Evolutionary conservation across 2,113 vertebrate genomes (phyloP).

Genomic region (Forbesichthys papilliferus): DNA sequence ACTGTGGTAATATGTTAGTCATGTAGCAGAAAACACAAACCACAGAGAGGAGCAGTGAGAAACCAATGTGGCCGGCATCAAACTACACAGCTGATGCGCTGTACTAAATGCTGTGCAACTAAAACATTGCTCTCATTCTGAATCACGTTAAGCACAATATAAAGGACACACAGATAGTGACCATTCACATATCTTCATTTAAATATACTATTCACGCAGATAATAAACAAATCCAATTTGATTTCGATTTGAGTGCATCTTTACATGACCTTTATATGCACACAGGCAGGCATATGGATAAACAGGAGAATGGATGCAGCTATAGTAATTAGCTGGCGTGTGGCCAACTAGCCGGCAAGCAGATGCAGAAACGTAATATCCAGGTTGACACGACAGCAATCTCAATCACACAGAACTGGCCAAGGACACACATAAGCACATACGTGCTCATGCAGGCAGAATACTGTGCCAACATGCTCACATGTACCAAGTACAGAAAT

Average conservation of each 20-base stretch:
- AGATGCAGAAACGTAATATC: constrained; percentile 53
- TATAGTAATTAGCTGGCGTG: constrained; percentile 54
- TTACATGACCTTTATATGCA: not conserved
- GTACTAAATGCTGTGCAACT: no score
- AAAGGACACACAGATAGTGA: constrained; percentile 9
- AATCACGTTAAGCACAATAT: no score
- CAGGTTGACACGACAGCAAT: constrained; percentile 60
- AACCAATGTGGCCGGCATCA: no score
- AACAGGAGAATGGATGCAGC: constrained; percentile 13
- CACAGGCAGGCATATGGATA: not conserved
- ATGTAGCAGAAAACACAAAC: no score
- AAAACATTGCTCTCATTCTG: no score
- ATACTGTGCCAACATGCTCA: not conserved
- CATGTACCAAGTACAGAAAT: not conserved
- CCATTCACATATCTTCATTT: no score
- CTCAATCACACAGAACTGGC: constrained; percentile 47
- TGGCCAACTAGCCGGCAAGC: constrained; percentile 50
- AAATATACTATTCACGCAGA: not conserved
- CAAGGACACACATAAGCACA: constrained; percentile 42
- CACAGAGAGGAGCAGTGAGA: no score
- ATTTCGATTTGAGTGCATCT: not conserved
- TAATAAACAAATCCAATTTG: no score
- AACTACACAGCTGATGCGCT: no score
- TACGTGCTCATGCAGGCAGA: not conserved
- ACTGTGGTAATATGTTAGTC: no score